Conservation (phyloP, 37 sponge, comb jelly and placozoan genomes). For the Aplysina aerophoba region DNA sequence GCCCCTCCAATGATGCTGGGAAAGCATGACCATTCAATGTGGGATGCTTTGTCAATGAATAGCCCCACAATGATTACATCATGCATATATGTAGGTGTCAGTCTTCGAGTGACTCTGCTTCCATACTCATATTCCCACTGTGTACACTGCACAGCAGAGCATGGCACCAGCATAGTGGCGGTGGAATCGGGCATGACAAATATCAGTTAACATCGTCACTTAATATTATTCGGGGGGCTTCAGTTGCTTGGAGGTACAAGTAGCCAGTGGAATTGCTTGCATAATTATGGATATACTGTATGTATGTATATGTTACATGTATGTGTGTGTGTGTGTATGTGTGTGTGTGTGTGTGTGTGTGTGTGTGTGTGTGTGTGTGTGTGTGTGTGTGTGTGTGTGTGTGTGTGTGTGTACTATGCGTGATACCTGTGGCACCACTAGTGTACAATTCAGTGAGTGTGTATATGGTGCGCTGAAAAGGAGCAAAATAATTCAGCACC, state of each 20-base stretch:
- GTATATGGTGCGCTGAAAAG: neutral
- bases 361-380: slow-evolving; percentile 24
- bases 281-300: slow-evolving; percentile 2
- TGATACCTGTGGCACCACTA: neutral
- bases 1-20: too few relatives aligned
- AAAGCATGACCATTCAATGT: too few relatives aligned
- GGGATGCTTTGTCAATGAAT: too few relatives aligned
- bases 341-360: slow-evolving; percentile 26
- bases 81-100: too few relatives aligned
- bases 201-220: neutral
- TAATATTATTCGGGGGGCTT: neutral
- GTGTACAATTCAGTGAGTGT: neutral
- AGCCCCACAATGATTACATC: too few relatives aligned
- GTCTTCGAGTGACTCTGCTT: too few relatives aligned
- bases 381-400: neutral
- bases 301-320: slow-evolving; percentile 51
- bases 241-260: neutral
- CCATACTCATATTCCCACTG: too few relatives aligned
- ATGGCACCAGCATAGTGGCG: neutral
- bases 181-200: neutral
- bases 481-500: too few relatives aligned
- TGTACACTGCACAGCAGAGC: too few relatives aligned
- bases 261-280: neutral
- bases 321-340: slow-evolving; percentile 44
- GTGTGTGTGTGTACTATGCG: neutral